Conservation (phyloP, 2,888 invertebrate species). For the Agrochola lychnidis region DNA sequence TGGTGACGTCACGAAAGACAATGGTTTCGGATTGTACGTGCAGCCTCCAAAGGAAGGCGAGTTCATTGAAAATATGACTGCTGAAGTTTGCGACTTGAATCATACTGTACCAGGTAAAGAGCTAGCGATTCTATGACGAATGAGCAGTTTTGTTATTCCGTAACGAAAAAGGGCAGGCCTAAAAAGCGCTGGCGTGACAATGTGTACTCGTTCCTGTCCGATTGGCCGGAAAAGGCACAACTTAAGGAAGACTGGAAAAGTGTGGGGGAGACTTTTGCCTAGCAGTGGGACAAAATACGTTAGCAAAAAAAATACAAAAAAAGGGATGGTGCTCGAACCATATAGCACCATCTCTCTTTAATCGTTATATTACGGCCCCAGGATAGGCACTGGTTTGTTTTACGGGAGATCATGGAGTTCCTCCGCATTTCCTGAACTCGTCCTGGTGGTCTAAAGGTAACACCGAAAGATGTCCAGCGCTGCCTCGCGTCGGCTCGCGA, state of each 20-base stretch:
- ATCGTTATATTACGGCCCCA: too few species aligned
- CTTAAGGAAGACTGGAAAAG: too few species aligned
- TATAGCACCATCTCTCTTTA: not conserved
- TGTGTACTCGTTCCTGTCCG: too few species aligned
- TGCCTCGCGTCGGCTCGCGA: too few species aligned
- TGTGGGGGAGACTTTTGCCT: too few species aligned
- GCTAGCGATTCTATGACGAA: not conserved
- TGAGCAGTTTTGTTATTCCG: not conserved
- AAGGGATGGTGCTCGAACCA: not conserved
- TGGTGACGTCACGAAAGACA: slow-evolving; percentile 90
- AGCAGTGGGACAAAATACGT: too few species aligned
- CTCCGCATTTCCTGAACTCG: too few species aligned
- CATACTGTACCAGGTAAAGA: slow-evolving; percentile 86
- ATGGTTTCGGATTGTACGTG: slow-evolving; percentile 89
- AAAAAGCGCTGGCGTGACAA: too few species aligned
- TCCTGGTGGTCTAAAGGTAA: too few species aligned
- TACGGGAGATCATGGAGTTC: not conserved
- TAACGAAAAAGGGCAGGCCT: not conserved
- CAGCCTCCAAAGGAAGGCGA: slow-evolving; percentile 76
- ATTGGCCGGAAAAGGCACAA: too few species aligned
- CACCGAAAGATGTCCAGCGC: too few species aligned
- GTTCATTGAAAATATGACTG: slow-evolving; percentile 75
- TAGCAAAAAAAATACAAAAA: too few species aligned
- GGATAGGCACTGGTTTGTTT: not conserved
- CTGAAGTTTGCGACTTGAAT: slow-evolving; percentile 85